phyloP scores from a whole-genome alignment of 1,140 invertebrate genomes.

The Pseudomyrmex cubaensis region DNA sequence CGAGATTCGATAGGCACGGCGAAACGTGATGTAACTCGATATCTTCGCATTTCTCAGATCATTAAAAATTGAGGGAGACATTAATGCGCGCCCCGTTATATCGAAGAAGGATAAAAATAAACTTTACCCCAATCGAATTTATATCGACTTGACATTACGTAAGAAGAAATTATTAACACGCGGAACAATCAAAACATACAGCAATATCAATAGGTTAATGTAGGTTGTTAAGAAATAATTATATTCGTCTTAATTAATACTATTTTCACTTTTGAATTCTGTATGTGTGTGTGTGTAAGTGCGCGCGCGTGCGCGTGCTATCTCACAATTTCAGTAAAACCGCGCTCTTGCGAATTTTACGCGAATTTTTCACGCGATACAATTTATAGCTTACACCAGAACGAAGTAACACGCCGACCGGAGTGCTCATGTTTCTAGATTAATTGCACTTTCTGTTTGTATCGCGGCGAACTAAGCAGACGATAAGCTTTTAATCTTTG shows the following conservation, averaged over 20 bases:
- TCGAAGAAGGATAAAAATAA: no score
- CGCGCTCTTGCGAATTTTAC: background rate
- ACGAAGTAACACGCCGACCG: background rate
- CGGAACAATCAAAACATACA: background rate
- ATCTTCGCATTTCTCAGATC: background rate
- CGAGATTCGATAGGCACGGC: conserved; percentile 12
- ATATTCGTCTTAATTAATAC: background rate
- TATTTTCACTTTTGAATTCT: background rate
- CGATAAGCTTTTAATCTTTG: conserved; percentile 29
- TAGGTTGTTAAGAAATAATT: background rate
- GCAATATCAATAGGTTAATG: background rate
- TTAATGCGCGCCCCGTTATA: no score
- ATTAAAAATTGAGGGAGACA: no score
- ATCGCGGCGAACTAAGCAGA: background rate
- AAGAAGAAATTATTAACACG: background rate
- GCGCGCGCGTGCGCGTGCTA: background rate
- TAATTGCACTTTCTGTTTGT: conserved; percentile 48
- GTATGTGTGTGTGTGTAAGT: no score
- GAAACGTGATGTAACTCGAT: background rate
- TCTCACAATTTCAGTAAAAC: conserved; percentile 22
- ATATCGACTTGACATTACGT: background rate
- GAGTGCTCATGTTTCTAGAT: conserved; percentile 24
- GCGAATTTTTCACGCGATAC: conserved; percentile 12
- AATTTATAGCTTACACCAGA: conserved; percentile 31
- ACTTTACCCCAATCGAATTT: no score